These are phyloP conservation scores for Epinotia bilunana DNA, from an alignment of 2,888 invertebrate species.

Conservation along the genomic window DNA sequence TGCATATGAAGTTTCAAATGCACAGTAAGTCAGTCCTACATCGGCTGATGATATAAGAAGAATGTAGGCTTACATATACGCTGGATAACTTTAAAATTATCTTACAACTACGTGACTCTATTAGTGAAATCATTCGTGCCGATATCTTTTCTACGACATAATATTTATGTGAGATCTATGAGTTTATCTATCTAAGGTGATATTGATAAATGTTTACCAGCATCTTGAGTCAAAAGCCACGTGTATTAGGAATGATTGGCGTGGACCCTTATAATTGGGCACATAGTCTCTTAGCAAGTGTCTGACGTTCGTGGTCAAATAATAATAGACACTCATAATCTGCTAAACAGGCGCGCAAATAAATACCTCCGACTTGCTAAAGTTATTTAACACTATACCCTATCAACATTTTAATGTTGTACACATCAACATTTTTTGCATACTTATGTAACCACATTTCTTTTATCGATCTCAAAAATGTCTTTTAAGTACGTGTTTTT, in stretches of 20 bases:
- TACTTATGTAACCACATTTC: too few relatives aligned
- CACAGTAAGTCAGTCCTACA: neutral
- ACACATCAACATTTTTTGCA: too few relatives aligned
- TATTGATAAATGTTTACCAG: conserved; percentile 3
- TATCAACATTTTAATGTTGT: too few relatives aligned
- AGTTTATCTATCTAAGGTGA: conserved; percentile 8
- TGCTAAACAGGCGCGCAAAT: neutral
- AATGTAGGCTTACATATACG: neutral
- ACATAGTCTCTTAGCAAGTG: neutral
- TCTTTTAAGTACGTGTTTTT: too few relatives aligned
- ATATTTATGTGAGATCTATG: conserved; percentile 3
- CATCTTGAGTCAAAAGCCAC: conserved; percentile 3
- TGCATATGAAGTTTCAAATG: neutral
- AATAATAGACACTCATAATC: neutral
- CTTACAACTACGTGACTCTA: conserved; percentile 25
- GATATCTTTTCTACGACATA: conserved; percentile 16
- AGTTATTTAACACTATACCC: neutral
- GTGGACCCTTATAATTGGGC: neutral
- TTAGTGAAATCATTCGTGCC: conserved; percentile 5
- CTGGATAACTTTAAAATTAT: conserved; percentile 14
- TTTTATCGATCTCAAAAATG: too few relatives aligned
- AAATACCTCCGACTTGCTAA: neutral
- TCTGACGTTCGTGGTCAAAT: neutral
- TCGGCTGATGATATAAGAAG: too few relatives aligned
- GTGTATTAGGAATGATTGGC: neutral